Percentiles rank a stretch among this genome's conserved stretches.
Evolutionary conservation across 2,888 invertebrate genomes (phyloP).

Genomic region (Nebria brevicollis): DNA sequence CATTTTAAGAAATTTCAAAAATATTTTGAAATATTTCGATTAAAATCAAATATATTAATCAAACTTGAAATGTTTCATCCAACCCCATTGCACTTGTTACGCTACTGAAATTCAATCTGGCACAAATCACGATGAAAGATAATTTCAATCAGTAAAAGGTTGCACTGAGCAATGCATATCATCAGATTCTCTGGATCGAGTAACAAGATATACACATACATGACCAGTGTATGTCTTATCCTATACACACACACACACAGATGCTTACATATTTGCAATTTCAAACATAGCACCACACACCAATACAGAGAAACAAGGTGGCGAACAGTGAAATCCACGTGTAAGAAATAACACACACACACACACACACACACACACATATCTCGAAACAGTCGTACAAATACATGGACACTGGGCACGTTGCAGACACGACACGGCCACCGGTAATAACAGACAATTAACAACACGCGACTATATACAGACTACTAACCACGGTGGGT

Average conservation of each 20-base stretch:
- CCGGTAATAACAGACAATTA: slow-evolving; percentile 31
- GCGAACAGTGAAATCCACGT: slow-evolving; percentile 5
- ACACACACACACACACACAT: background rate
- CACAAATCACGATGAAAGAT: slow-evolving; percentile 1
- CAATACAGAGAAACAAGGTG: slow-evolving; percentile 13
- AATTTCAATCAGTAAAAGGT: background rate
- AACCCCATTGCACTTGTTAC: background rate
- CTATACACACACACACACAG: background rate
- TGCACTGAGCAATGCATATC: background rate
- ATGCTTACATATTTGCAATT: background rate
- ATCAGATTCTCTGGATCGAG: background rate
- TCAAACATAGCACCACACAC: background rate
- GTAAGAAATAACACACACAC: slow-evolving; percentile 9
- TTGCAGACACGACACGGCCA: slow-evolving; percentile 21
- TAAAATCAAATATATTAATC: too few relatives aligned
- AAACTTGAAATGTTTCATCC: too few relatives aligned
- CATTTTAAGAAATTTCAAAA: background rate
- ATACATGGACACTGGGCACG: background rate
- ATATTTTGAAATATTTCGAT: too few relatives aligned
- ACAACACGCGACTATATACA: slow-evolving; percentile 25
- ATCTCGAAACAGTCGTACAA: background rate
- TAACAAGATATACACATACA: background rate
- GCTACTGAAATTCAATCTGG: background rate
- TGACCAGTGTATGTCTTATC: background rate
- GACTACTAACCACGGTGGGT: slow-evolving; percentile 16